Base-by-base conservation (phyloP, 37 sponge, comb jelly and placozoan species). In the Oopsacas minuta region DNA sequence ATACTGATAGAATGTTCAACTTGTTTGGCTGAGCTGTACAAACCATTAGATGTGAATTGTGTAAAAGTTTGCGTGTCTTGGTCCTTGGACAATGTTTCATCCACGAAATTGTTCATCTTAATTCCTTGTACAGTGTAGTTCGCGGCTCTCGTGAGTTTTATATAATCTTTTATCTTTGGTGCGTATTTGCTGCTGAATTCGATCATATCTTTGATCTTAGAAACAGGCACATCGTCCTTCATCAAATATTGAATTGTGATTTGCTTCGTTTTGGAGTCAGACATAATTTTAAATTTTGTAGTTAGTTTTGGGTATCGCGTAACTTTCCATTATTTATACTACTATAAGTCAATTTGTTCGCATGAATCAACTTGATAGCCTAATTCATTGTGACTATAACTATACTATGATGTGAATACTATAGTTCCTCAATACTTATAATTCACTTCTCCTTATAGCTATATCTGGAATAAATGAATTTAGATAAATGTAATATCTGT, bases 161-260 rank as follows among this genome's bases (percentile, higher is more conserved):
- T 61, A 12, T 61, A 61, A 32, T 61, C 75, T 5, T 61, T 61
- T 32, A 61, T n/a, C 5, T 61, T 61, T 61, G 75, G 75, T 61
- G 75, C 28, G 75, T 61, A n/a, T 61, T 61, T 61, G 75, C 75
- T 61, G 75, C 75, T 61, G 75, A 61, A 61, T 32, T 61, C 32
- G 5, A 61, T 61, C 75, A 61, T 61, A 61, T 61, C 75, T 61
- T 61, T 61, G 30, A 61, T 61, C 30, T 61, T 61, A 7, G 75
- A 61, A 61, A n/a, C 28, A n/a, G 75, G 75, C 22, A 61, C 75
- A 61, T 61, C 75, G 75, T 61, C 75, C 75, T 61, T 61, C 75
- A 61, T 61, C 75, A 61, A 61, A 12, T 61, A 61, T 61, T 61
- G 75, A n/a, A 61, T 61, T 61, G 75, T 32, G 5, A 61, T 61